These are phyloP conservation scores for Catalaphyllia jardinei DNA, from an alignment of 64 coral and sea anemone species.

Conservation along the genomic window DNA sequence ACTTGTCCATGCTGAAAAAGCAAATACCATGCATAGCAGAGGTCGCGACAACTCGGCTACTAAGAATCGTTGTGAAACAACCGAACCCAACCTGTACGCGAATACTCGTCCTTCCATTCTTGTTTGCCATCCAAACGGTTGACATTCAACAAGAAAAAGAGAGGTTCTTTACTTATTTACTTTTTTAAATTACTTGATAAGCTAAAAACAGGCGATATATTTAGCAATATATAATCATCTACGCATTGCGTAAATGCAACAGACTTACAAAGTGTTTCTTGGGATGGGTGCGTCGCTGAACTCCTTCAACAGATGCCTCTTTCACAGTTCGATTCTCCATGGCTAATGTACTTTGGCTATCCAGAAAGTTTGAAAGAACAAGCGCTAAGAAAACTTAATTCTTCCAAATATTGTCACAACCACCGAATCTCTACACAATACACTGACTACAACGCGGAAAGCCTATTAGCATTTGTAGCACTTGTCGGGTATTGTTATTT, in stretches of 20 bases:
- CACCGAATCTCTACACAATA: not conserved
- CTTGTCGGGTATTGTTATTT: not conserved
- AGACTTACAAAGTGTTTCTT: constrained; percentile 56
- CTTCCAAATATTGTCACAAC: not conserved
- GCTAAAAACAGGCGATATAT: not conserved
- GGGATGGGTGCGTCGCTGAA: constrained; percentile 6
- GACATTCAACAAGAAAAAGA: too few relatives aligned
- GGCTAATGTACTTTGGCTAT: not conserved
- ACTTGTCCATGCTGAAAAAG: too few relatives aligned
- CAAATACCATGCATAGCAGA: too few relatives aligned
- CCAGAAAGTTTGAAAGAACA: not conserved
- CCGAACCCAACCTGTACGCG: too few relatives aligned
- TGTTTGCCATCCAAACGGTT: too few relatives aligned
- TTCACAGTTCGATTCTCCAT: constrained; percentile 29
- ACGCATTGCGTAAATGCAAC: not conserved
- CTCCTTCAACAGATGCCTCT: constrained; percentile 26
- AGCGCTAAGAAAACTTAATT: not conserved
- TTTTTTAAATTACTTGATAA: not conserved
- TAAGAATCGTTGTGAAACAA: too few relatives aligned
- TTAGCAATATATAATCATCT: not conserved
- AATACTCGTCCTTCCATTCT: too few relatives aligned
- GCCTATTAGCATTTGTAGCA: not conserved
- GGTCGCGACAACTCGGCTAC: too few relatives aligned
- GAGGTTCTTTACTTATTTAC: not conserved
- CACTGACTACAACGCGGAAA: not conserved